phyloP scores from a whole-genome alignment of 2,797 vertebrate genomes.

The Coilia nasus region DNA sequence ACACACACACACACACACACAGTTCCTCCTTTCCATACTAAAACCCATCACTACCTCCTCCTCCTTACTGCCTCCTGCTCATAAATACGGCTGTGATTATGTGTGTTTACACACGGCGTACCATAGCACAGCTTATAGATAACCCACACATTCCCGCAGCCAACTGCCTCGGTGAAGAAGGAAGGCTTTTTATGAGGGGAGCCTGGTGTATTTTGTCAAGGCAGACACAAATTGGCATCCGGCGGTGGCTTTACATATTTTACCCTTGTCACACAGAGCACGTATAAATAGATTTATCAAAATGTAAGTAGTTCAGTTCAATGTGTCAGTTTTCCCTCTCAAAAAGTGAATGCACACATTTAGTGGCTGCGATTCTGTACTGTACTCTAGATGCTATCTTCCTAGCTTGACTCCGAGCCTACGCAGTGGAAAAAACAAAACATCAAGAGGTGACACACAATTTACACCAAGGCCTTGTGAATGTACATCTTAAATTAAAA shows the following conservation, averaged over 20 bases:
- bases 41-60: neutral
- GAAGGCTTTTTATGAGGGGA: neutral
- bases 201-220: neutral
- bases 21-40: neutral
- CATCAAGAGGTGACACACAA: constrained; percentile 24
- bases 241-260: neutral
- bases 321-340: neutral
- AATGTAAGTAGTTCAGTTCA: neutral
- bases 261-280: neutral
- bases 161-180: neutral
- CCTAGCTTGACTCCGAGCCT: neutral
- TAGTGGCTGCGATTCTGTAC: neutral
- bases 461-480: constrained; percentile 61
- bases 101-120: neutral
- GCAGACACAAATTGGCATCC: neutral
- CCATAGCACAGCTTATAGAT: neutral
- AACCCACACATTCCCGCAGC: neutral
- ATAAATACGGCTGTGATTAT: neutral
- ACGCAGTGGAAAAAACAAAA: too few relatives aligned
- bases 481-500: constrained; percentile 60
- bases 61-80: neutral
- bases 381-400: neutral
- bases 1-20: too few relatives aligned
- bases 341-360: neutral
- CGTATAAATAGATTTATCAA: neutral